Evolutionary conservation across 1,140 invertebrate species (phyloP).

Genomic region (Parapsyche elsis): DNA sequence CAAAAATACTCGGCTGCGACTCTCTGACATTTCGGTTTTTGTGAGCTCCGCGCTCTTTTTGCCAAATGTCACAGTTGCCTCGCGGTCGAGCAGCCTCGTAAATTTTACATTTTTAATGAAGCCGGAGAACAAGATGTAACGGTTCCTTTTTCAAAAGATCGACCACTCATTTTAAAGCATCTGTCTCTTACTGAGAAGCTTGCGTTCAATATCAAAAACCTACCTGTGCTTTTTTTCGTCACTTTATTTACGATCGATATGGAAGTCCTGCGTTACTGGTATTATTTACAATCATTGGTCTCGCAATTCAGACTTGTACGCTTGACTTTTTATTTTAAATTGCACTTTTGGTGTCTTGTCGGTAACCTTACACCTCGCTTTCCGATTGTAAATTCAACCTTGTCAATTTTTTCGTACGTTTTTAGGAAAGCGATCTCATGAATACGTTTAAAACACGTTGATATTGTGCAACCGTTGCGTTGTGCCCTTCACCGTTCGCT

Average conservation of each 20-base stretch:
- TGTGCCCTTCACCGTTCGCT: constrained; percentile 37
- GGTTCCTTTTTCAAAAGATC: background rate
- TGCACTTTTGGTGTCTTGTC: background rate
- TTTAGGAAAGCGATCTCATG: constrained; percentile 23
- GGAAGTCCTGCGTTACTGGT: background rate
- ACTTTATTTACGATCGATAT: background rate
- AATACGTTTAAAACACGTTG: background rate
- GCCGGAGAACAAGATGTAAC: background rate
- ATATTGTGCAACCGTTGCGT: constrained; percentile 25
- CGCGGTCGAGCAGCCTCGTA: constrained; percentile 16
- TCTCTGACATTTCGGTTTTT: constrained; percentile 37
- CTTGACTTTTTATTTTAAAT: too few relatives aligned
- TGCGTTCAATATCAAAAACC: background rate
- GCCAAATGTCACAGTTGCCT: constrained; percentile 43
- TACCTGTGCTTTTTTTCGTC: background rate
- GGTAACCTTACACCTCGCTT: constrained; percentile 36
- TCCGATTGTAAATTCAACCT: constrained; percentile 29
- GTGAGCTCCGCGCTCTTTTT: constrained; percentile 20
- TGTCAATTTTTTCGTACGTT: constrained; percentile 27
- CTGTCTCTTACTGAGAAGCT: background rate
- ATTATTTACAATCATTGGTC: background rate
- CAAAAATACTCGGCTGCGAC: constrained; percentile 11
- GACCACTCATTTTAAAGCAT: background rate
- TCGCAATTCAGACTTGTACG: background rate
- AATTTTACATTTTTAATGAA: constrained; percentile 41